Evolutionary conservation across 1,140 invertebrate species (phyloP), one percentile per base, ranked within the genome.

Genomic region (Aphelenchoides besseyi): DNA sequence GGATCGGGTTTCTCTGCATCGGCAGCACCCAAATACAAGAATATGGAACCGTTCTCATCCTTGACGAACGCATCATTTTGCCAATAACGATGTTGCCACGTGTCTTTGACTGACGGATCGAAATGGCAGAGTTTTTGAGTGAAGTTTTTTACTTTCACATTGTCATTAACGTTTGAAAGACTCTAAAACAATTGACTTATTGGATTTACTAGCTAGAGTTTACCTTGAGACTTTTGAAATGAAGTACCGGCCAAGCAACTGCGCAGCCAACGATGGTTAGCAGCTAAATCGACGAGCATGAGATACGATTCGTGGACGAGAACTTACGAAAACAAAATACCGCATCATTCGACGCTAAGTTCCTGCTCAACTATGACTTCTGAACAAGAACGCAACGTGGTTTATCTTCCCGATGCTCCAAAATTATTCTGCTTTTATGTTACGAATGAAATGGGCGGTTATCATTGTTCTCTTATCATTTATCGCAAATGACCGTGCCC

Each of bases 21-120:
- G 32, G 53, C 62, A 2, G 33, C 66, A 16, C 92, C 92, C 79
- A 95, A 92, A 91, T 93, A 91, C 1, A 95, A 79, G 83, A 95
- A 95, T 18, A 93, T 87, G 2, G 91, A 91, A 0, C 91, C 91
- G 69, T 88, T n/a, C n/a, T n/a, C 88, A 73, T 76, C 69, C 68
- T 89, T 84, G 75, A 85, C 92, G 80, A 89, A 91, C 16, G 88
- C 86, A 55, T 88, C 87, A 85, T 93, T 93, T 0, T 90, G 87
- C 85, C 89, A 93, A 79, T 92, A 95, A 80, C 91, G 88, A 90
- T 86, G 72, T 2, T 32, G 9, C 63, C 63, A 71, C 2, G 63
- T 71, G 55, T 29, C 41, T 23, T 48, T 68, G 1, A 67, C 41
- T 1, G 5, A n/a, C 23, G n/a, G 48, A 64, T 64, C 64, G 48